Evolutionary conservation across 2,113 vertebrate genomes (phyloP), one percentile per base, ranked within the genome.

Genomic region (Garra rufa): DNA sequence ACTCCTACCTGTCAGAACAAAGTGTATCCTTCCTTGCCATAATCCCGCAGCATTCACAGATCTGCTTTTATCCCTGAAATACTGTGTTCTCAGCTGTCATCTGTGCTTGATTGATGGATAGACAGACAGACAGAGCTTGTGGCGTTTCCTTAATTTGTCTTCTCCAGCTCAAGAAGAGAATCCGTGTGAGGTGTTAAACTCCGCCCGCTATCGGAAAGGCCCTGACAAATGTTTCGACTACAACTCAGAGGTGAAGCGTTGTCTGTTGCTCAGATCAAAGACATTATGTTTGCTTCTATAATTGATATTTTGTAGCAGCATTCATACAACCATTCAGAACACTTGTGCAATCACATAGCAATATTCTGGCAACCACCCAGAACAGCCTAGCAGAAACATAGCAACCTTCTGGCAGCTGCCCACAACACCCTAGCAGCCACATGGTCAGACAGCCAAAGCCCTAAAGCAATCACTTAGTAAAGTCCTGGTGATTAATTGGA

Each of bases 211-310:
- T 92, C 95, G 98, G 63, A 97, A 97, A 95, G 97, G 97, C 61
- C 97, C 98, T 2, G 93, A 96, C 69, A 95, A 96, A 94, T 99
- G 98, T 94, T 99, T 99, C 76, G 98, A 99, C 94, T 99, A 98
- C 93, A 98, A 97, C 92, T 92, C 94, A 88, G 96, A 96, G 94
- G 98, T 99, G 93, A 87, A 94, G 89, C 73, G 0, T 1, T 24
- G 0, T 6, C 48, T 79, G 63, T 48, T 84, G 9, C 48, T 48
- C 34, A 43, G 3, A 73, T 44, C n/a, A 44, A 24, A 71, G 21
- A 71, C 41, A 21, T 30, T 41, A 21, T 70, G 67, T 70, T 69
- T 69, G 19, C 17, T 41, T 41, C 34, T 41, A 21, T 41, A 41
- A 9, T n/a, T 41, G 3, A 69, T 65, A 65, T 30, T 65, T 65